Evolutionary conservation across 2,797 vertebrate species (phyloP).

Genomic region (Crenichthys baileyi): DNA sequence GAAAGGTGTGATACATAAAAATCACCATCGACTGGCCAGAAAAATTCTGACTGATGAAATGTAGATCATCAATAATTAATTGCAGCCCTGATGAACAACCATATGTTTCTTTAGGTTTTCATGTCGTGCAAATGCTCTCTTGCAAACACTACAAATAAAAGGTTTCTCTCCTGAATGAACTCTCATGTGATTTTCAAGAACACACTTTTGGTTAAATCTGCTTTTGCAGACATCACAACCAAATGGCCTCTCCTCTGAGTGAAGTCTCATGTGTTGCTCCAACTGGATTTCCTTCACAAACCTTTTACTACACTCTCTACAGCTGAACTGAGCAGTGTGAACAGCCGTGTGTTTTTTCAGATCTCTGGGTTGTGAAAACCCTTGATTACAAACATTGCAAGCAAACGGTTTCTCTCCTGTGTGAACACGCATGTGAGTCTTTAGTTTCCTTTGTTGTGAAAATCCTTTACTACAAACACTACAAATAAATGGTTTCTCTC

Average conservation of each 20-base stretch:
- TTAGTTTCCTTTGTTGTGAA: constrained; percentile 4
- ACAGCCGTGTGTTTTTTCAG: constrained; percentile 1
- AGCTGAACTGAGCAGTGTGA: background rate
- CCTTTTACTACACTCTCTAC: background rate
- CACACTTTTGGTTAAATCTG: constrained; percentile 1
- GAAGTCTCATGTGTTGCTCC: background rate
- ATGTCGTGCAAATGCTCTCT: background rate
- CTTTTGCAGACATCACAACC: background rate
- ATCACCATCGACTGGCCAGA: too few species aligned
- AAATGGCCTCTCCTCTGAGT: background rate
- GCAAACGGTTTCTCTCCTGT: background rate
- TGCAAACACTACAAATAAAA: background rate
- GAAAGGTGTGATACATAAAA: too few species aligned
- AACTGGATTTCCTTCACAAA: background rate
- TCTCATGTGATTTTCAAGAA: constrained; percentile 6
- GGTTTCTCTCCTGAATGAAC: background rate
- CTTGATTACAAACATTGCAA: background rate
- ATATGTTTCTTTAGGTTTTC: background rate
- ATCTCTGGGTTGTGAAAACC: background rate
- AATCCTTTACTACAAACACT: background rate
- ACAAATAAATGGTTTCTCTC: constrained; percentile 4
- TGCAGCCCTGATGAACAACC: background rate
- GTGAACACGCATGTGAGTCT: constrained; percentile 4
- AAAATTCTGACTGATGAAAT: too few species aligned
- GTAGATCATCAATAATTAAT: background rate